Evolutionary conservation across 1,140 invertebrate genomes (phyloP).

Genomic region (Oreohelix idahoensis): DNA sequence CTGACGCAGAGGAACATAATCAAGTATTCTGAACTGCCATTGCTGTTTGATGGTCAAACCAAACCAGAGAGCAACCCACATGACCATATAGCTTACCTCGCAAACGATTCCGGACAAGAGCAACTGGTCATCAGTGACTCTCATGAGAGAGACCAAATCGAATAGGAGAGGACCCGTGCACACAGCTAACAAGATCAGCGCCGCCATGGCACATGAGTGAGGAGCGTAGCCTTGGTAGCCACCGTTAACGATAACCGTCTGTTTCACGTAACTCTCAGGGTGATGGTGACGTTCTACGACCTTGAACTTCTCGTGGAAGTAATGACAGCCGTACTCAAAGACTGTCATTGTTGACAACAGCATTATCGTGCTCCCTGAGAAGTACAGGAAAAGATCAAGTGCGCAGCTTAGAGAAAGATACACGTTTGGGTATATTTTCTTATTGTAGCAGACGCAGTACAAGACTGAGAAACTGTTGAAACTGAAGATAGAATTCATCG

Average conservation of each 20-base stretch:
- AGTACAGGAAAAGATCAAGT: constrained; percentile 50
- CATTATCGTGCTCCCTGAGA: constrained; percentile 52
- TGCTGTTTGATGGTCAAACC: constrained; percentile 63
- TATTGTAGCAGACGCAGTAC: constrained; percentile 60
- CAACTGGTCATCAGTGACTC: constrained; percentile 52
- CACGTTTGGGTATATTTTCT: constrained; percentile 47
- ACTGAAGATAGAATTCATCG: constrained; percentile 52
- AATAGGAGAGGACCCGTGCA: constrained; percentile 61
- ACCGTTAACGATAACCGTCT: constrained; percentile 49
- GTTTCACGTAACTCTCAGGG: constrained; percentile 51
- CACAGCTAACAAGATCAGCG: constrained; percentile 53
- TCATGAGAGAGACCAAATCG: constrained; percentile 58
- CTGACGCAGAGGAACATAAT: constrained; percentile 58
- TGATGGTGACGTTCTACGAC: constrained; percentile 55
- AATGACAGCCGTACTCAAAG: constrained; percentile 62
- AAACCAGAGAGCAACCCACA: constrained; percentile 65
- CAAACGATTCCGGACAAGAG: constrained; percentile 56
- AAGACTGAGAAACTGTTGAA: constrained; percentile 56
- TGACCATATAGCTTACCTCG: constrained; percentile 61
- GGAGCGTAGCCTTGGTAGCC: constrained; percentile 62
- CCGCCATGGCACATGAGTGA: constrained; percentile 58
- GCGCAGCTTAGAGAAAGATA: constrained; percentile 44
- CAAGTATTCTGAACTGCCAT: constrained; percentile 64
- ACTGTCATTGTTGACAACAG: constrained; percentile 57
- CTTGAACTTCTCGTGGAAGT: constrained; percentile 59